These are phyloP conservation scores for Acromyrmex heyeri DNA, from an alignment of 1,140 invertebrate genomes.

Conservation along the genomic window DNA sequence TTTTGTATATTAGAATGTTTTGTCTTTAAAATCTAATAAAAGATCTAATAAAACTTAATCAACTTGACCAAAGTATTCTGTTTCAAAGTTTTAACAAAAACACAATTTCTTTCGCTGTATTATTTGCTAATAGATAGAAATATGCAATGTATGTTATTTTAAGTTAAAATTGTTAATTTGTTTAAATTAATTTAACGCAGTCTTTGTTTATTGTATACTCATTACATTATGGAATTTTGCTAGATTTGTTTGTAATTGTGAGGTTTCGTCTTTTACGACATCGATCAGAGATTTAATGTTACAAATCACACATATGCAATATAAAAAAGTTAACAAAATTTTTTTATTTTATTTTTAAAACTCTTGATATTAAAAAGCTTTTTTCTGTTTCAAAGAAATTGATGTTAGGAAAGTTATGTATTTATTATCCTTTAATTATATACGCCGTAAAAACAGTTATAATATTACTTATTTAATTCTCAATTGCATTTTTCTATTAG, in stretches of 20 bases:
- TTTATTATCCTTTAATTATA: conserved; percentile 41
- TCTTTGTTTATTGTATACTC: not conserved
- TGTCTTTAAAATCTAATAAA: conserved; percentile 10
- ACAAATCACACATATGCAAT: conserved; percentile 22
- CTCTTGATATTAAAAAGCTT: conserved; percentile 3
- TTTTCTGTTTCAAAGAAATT: conserved; percentile 6
- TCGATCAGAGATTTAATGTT: conserved; percentile 42
- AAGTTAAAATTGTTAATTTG: not conserved
- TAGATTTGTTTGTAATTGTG: not conserved
- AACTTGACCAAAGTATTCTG: not conserved
- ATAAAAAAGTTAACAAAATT: conserved; percentile 31
- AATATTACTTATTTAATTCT: conserved; percentile 26
- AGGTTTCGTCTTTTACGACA: conserved; percentile 16
- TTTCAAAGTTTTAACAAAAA: not conserved
- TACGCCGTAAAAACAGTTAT: conserved; percentile 12
- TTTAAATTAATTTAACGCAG: conserved; percentile 19
- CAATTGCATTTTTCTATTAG: conserved; percentile 59
- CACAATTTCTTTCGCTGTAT: not conserved
- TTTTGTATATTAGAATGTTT: conserved; percentile 1
- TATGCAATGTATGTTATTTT: not conserved
- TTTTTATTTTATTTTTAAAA: conserved; percentile 22
- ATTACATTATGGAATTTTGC: conserved; percentile 15
- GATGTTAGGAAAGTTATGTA: conserved; percentile 12
- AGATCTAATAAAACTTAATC: not conserved
- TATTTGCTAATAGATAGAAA: not conserved